phyloP scores from a whole-genome alignment of 1,140 invertebrate genomes.

The Heterodera schachtii region DNA sequence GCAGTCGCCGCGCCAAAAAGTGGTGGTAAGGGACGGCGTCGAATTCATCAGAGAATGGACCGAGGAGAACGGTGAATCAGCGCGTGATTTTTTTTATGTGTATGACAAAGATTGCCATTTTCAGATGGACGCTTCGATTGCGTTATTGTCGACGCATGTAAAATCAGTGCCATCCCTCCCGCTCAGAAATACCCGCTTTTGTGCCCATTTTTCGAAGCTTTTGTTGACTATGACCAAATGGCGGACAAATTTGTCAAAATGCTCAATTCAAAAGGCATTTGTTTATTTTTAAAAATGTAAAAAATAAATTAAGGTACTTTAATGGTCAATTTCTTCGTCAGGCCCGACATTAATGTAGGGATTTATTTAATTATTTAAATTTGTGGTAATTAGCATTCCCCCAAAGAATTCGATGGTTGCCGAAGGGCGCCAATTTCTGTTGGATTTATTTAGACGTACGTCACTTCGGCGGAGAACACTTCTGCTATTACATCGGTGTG shows the following conservation, averaged over 20 bases:
- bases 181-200: constrained; percentile 5
- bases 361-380: too few species aligned
- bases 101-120: too few species aligned
- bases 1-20: constrained; percentile 4
- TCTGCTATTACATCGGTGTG: too few species aligned
- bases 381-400: too few species aligned
- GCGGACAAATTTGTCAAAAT: constrained; percentile 17
- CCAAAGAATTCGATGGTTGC: too few species aligned
- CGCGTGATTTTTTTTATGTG: too few species aligned
- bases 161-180: neutral
- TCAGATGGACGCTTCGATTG: constrained; percentile 9
- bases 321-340: constrained; percentile 4
- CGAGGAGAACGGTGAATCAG: constrained; percentile 1
- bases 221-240: constrained; percentile 4
- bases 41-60: constrained; percentile 17
- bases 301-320: neutral
- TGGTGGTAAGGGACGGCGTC: constrained; percentile 13
- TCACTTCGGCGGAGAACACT: too few species aligned
- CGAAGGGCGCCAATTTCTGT: too few species aligned
- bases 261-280: constrained; percentile 16
- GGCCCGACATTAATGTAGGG: neutral
- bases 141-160: constrained; percentile 16
- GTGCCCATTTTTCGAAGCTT: neutral
- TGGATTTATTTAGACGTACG: too few species aligned
- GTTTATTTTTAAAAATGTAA: neutral